Percentiles rank a stretch among this genome's conserved stretches.
phyloP scores from a whole-genome alignment of 2,888 invertebrate genomes.

The Diarsia dahlii region DNA sequence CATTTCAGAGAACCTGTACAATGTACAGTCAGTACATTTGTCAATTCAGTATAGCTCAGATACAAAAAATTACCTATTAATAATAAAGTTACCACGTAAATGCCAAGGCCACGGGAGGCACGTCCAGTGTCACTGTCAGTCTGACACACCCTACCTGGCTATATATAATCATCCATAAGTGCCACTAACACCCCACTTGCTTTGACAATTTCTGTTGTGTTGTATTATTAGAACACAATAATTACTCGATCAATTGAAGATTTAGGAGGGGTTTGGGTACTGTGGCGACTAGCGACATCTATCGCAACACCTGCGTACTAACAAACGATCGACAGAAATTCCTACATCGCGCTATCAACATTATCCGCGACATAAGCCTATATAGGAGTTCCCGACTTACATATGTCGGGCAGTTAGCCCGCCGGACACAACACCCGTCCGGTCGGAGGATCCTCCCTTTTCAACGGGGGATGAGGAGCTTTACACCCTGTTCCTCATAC shows the following conservation, averaged over 20 bases:
- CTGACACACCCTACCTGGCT: neutral
- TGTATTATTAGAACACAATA: neutral
- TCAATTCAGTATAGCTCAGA: neutral
- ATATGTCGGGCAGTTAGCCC: too few relatives aligned
- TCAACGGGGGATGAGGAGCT: too few relatives aligned
- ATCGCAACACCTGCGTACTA: too few relatives aligned
- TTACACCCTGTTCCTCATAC: too few relatives aligned
- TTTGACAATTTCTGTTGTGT: neutral
- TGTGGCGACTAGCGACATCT: too few relatives aligned
- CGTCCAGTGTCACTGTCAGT: neutral
- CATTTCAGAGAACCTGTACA: neutral
- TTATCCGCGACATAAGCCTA: too few relatives aligned
- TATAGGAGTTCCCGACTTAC: too few relatives aligned
- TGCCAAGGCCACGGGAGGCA: neutral
- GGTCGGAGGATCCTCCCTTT: too few relatives aligned
- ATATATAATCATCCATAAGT: neutral
- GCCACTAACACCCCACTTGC: neutral
- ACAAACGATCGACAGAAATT: too few relatives aligned
- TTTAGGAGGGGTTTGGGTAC: neutral
- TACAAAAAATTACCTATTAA: neutral
- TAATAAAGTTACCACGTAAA: neutral
- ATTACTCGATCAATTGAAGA: neutral
- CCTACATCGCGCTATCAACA: too few relatives aligned
- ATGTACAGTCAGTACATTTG: neutral
- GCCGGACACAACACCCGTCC: too few relatives aligned